Base-by-base conservation (phyloP, 92 coral and sea anemone genomes). In the Scolanthus callimorphus region DNA sequence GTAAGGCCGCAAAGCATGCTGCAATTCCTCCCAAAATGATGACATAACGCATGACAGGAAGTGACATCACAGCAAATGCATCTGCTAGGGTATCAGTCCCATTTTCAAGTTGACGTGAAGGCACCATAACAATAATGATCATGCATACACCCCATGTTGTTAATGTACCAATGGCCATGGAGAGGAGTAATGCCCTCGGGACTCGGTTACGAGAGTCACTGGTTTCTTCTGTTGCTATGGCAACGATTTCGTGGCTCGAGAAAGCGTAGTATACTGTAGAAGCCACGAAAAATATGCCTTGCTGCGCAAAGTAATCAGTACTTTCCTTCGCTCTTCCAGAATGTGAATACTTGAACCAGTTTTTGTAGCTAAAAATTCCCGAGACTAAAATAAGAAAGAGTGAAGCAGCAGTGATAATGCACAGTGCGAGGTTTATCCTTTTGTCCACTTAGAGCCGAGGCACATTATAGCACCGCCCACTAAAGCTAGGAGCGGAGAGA, bases 201-300 rank as follows among this genome's bases (percentile, higher is more conserved):
- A 57, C 49, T 0, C 65, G 65, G 15, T 54, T 67, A 11, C 48
- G 25, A 4, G 81, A 70, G 10, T 41, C 49, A 6, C 1, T 30
- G 1, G 54, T 46, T 58, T 74, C 81, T 55, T 51, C 75, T 21
- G 51, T 59, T 4, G 57, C 63, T 31, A 56, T 19, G 11, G 75
- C 28, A 0, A 74, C 43, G 24, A 20, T 37, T 28, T 74, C 81
- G 9, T 65, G 41, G 39, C 67, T 62, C 11, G 65, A 44, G 46
- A 65, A 74, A 2, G 60, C 31, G 51, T 29, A 65, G 60, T 47
- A 74, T 3, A 48, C 45, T 1, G 31, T 56, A 3, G 62, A 59
- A 3, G 74, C 81, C 11, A 59, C 81, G 17, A 45, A 23, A 20
- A 63, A 64, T 4, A 27, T 22, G 3, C 41, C 63, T 2, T 15